Base-by-base conservation (phyloP, 2,797 vertebrate species). In the Diceros bicornis region DNA sequence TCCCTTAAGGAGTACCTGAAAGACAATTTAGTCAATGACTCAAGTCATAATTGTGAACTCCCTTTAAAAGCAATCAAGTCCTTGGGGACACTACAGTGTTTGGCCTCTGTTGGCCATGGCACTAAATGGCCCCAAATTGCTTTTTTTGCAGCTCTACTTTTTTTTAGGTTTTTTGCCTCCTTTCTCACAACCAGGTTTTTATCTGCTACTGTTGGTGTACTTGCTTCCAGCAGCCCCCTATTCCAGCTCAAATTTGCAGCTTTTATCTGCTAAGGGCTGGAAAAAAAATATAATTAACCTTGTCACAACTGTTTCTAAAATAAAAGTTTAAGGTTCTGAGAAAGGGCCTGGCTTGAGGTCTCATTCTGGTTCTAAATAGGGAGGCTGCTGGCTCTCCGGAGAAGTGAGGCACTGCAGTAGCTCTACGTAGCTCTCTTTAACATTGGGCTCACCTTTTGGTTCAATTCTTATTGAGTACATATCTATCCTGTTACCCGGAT, bases 11-110 rank as follows among this genome's bases (percentile, higher is more conserved):
- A 83, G 81, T 25, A 92, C 59, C 88, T 68, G 66, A 92, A 91
- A 90, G 91, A 52, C 84, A 90, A 96, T 94, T 95, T 72, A 94
- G 71, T 69, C 66, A 84, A 50, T 95, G 97, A 96, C 16, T 91
- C 88, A 95, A 93, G 37, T 50, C 37, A 32, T 96, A 90, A 90
- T 66, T 89, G 59, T 71, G 41, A 89, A 62, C 75, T 77, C 74
- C 34, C 84, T 64, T 79, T 68, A 78, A 79, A 96, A 92, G 52
- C 55, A 71, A 62, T 57, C 91, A 79, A 13, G 17, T 90, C 90
- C 37, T 77, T 6, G 7, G 84, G 96, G 81, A 87, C 14, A 34
- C 34, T 4, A n/a, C 72, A 52, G 59, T 12, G 10, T 86, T 64
- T 57, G 47, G 41, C 55, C 78, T 74, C 61, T 59, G 69, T 9